phyloP scores from a whole-genome alignment of 1,140 invertebrate genomes.

The Rhizoglyphus robini region DNA sequence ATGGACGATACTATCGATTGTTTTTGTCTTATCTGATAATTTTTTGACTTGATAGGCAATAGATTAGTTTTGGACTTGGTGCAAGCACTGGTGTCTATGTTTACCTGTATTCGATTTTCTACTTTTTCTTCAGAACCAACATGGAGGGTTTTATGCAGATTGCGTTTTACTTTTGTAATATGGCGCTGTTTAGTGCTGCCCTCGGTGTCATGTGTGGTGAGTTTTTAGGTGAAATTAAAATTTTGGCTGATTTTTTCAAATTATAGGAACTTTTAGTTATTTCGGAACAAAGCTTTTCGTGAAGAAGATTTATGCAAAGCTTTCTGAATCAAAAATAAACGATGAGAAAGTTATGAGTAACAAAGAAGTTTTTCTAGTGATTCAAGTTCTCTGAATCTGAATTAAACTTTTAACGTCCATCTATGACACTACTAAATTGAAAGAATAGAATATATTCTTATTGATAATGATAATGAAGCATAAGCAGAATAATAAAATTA shows the following conservation, averaged over 20 bases:
- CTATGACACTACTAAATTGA: no score
- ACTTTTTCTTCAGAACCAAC: constrained; percentile 99
- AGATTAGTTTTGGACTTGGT: constrained; percentile 94
- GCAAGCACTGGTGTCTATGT: constrained; percentile 92
- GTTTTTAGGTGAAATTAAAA: no score
- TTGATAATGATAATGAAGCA: no score
- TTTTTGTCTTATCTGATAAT: neutral
- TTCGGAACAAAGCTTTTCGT: constrained; percentile 91
- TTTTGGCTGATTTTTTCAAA: neutral
- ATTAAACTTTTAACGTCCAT: no score
- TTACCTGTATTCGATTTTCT: constrained; percentile 97
- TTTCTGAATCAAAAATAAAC: no score
- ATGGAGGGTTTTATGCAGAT: constrained; percentile 99
- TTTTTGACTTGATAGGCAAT: constrained; percentile 54
- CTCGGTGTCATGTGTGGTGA: constrained; percentile 91
- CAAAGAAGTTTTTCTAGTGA: no score
- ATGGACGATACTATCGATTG: neutral
- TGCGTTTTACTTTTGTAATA: constrained; percentile 97
- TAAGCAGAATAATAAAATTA: no score
- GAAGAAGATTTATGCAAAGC: constrained; percentile 97
- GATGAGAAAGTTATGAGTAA: no score
- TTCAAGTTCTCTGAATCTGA: no score
- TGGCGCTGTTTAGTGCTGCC: constrained; percentile 91
- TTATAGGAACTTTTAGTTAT: constrained; percentile 72
- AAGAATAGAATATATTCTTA: no score